Base-by-base conservation (phyloP, 2,797 vertebrate species). In the Tragelaphus eurycerus region DNA sequence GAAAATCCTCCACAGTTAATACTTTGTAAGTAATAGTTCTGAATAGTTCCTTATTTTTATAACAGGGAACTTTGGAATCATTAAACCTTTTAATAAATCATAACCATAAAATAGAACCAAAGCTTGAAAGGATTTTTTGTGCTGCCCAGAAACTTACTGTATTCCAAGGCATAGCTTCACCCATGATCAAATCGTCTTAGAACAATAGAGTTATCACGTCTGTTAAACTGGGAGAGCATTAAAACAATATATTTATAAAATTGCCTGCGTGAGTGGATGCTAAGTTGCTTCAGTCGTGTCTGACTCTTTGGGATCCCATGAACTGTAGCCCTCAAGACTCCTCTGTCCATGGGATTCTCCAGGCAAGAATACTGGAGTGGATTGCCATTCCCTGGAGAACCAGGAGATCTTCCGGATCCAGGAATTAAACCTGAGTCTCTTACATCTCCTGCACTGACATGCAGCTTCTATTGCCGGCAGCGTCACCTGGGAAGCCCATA, bases 61-160 rank as follows among this genome's bases (percentile, higher is more conserved):
- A 87, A 76, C 27, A 83, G 60, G 86, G 83, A 89, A 91, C 59
- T 92, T 83, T 34, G 62, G 86, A 78, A 57, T 43, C 25, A 38
- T 43, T 74, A 92, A 95, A 89, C 34, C 57, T 94, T 78, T 46
- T 46, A 90, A 86, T 76, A 87, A 90, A 92, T 88, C 13, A 15
- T 86, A 95, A 86, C 31, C 54, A 83, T 83, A 64, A 95, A 96
- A 74, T 29, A 94, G 88, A 95, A 81, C 14, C 67, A 96, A 95
- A 81, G 11, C 10, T 86, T 93, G 17, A 67, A 89, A 93, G 52
- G 31, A 89, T 25, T 48, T 91, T 83, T 71, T 57, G 83, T 38
- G 16, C 67, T 46, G 38, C 13, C 31, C 76, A 78, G 76, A 94
- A 95, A 95, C 12, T 43, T 71, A 86, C 0, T 19, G 10, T 76